Evolutionary conservation across 1,140 invertebrate genomes (phyloP), one percentile per base, ranked within the genome.

Genomic region (Caerostris darwini): DNA sequence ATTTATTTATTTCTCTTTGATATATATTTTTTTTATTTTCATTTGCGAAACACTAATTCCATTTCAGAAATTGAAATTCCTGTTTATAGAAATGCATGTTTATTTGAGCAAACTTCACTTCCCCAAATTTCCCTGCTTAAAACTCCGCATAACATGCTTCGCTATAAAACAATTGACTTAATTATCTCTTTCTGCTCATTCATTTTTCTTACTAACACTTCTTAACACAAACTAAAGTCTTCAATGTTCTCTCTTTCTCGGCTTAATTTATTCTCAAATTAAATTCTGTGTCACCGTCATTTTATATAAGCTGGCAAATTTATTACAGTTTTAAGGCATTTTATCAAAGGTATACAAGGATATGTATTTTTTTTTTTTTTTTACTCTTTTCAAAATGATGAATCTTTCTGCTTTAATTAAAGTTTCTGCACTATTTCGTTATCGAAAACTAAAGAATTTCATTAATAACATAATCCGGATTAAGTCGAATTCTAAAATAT

Each of bases 401-500:
- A 88, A 88, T 88, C 61, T 64, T 64, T 14, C 86, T 10, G 61
- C 12, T 54, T 67, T 88, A 88, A 64, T 54, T 88, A 88, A 88
- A 88, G 59, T 54, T 88, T 88, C 34, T 34, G 6, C 10, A 7
- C 86, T 50, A 17, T 88, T 64, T 50, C 14, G 59, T 67, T 88
- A 61, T 88, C 86, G 53, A 12, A 88, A 88, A 86, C 19, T 88
- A 14, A 12, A 88, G 54, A 64, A 57, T 53, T 88, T 61, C 86
- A 88, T 88, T 88, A 64, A 88, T 88, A 67, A 88, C 86, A 10
- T 88, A 88, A 88, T 88, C 86, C 86, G 86, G 86, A 88, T 88
- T 88, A 88, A 53, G 61, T 88, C 34, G 34, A 34, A 34, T 34
- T 34, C 34, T 34, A 34, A 34, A 34, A 34, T 34, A 34, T 34